Evolutionary conservation across 2,888 invertebrate genomes (phyloP).

Genomic region (Terebella lapidaria): DNA sequence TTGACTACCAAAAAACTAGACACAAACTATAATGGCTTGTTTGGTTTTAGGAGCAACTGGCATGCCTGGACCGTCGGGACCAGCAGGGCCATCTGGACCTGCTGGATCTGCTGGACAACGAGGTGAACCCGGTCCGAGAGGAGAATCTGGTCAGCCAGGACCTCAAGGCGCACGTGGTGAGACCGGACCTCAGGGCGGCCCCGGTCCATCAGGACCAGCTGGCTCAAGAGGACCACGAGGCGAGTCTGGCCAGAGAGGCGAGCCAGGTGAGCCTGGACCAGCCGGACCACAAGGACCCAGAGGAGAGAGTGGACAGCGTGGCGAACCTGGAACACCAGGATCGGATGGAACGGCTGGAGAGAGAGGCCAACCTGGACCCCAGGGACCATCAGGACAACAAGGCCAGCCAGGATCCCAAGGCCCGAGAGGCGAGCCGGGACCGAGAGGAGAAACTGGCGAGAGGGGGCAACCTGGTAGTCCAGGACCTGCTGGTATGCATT

Average conservation of each 20-base stretch:
- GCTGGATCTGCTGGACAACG: constrained; percentile 13
- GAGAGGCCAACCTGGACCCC: constrained; percentile 4
- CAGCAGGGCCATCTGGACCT: constrained; percentile 16
- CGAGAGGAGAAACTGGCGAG: constrained; percentile 10
- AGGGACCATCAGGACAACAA: constrained; percentile 57
- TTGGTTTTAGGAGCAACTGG: constrained; percentile 13
- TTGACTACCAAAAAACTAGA: too few relatives aligned
- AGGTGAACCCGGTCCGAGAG: constrained; percentile 14
- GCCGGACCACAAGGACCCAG: constrained; percentile 9
- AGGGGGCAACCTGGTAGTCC: constrained; percentile 11
- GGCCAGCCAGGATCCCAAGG: constrained; percentile 17
- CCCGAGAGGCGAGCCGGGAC: constrained; percentile 12
- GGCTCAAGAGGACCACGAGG: constrained; percentile 57
- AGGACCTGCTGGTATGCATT: not conserved
- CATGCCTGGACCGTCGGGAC: constrained; percentile 13
- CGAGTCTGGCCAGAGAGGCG: not conserved
- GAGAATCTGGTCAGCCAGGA: constrained; percentile 13
- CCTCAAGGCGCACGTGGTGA: constrained; percentile 8
- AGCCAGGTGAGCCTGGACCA: constrained; percentile 10
- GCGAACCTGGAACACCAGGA: constrained; percentile 9
- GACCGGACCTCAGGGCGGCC: constrained; percentile 5
- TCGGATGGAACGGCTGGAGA: constrained; percentile 13
- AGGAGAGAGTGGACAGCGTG: constrained; percentile 10
- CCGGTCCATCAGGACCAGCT: constrained; percentile 11
- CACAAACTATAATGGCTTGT: too few relatives aligned